Percentiles rank a stretch among this genome's conserved stretches.
Conservation (phyloP, 2,797 vertebrate species). For the Vireo griseus region DNA sequence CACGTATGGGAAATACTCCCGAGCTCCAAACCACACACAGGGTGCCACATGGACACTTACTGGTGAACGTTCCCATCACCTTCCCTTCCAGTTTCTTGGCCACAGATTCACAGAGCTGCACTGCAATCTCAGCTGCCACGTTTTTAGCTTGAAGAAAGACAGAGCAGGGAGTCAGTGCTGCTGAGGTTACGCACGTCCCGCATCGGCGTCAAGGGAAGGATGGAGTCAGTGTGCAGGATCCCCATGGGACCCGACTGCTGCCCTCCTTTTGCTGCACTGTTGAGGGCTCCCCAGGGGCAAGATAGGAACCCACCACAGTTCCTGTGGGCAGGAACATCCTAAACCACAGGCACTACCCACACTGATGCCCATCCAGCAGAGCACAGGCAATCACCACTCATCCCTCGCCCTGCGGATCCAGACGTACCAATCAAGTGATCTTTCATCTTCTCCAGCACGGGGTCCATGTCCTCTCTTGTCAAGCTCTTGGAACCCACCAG, state of each 20-base stretch:
- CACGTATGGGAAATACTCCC: accelerated
- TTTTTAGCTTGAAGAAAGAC: slow-evolving; percentile 84
- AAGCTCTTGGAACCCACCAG: slow-evolving; percentile 96
- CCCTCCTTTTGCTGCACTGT: accelerated
- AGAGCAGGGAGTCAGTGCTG: not conserved
- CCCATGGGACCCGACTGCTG: accelerated
- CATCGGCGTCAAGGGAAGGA: accelerated
- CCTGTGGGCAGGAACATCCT: not conserved
- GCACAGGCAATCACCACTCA: not conserved
- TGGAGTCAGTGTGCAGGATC: not conserved
- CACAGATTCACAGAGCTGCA: slow-evolving; percentile 93
- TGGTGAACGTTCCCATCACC: slow-evolving; percentile 99
- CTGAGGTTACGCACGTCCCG: accelerated
- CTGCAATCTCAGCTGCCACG: slow-evolving; percentile 93
- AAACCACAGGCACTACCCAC: accelerated
- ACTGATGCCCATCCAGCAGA: accelerated
- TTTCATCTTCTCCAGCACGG: slow-evolving; percentile 95
- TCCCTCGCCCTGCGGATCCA: accelerated
- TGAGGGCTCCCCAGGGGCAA: accelerated
- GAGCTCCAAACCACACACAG: not conserved
- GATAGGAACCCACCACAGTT: not conserved
- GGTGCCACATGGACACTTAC: slow-evolving; percentile 74
- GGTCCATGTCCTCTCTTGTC: slow-evolving; percentile 89
- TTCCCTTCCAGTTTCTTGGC: slow-evolving; percentile 97
- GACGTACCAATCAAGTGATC: slow-evolving; percentile 91